Evolutionary conservation across 2,888 invertebrate species (phyloP).

Genomic region (Harpagoxenus sublaevis): DNA sequence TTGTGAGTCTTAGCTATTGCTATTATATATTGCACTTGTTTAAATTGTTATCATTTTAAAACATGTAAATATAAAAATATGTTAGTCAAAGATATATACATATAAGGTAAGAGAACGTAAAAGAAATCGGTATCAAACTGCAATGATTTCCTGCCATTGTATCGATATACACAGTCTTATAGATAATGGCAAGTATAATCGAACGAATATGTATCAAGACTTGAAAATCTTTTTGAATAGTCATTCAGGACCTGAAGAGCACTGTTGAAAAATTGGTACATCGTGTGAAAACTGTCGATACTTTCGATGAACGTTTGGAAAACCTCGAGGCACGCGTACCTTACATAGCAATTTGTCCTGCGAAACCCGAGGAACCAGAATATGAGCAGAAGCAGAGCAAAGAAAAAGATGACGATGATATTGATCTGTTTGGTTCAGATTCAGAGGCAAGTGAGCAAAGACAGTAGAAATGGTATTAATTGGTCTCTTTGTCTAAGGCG

Average conservation of each 20-base stretch:
- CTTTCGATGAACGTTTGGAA: slow-evolving; percentile 84
- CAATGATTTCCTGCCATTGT: neutral
- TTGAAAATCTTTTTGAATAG: slow-evolving; percentile 62
- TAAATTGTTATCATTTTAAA: neutral
- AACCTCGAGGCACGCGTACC: slow-evolving; percentile 78
- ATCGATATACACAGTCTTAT: neutral
- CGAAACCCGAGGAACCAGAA: slow-evolving; percentile 72
- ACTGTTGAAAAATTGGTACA: slow-evolving; percentile 80
- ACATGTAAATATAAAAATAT: neutral
- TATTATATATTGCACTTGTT: neutral
- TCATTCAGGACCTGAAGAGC: slow-evolving; percentile 83
- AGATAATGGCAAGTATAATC: neutral
- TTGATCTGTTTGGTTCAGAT: slow-evolving; percentile 94
- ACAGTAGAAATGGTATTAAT: slow-evolving; percentile 53
- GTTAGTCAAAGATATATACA: neutral
- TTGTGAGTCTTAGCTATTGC: neutral
- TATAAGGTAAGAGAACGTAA: neutral
- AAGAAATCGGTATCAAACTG: neutral
- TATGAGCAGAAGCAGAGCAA: slow-evolving; percentile 66
- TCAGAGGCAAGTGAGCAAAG: slow-evolving; percentile 88
- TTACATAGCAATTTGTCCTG: slow-evolving; percentile 81
- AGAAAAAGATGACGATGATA: slow-evolving; percentile 89
- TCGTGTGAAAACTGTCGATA: slow-evolving; percentile 83
- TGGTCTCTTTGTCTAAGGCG: slow-evolving; percentile 48
- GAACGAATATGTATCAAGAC: slow-evolving; percentile 1